Evolutionary conservation across 2,113 vertebrate genomes (phyloP).

Genomic region (Mormyrus lacerda): DNA sequence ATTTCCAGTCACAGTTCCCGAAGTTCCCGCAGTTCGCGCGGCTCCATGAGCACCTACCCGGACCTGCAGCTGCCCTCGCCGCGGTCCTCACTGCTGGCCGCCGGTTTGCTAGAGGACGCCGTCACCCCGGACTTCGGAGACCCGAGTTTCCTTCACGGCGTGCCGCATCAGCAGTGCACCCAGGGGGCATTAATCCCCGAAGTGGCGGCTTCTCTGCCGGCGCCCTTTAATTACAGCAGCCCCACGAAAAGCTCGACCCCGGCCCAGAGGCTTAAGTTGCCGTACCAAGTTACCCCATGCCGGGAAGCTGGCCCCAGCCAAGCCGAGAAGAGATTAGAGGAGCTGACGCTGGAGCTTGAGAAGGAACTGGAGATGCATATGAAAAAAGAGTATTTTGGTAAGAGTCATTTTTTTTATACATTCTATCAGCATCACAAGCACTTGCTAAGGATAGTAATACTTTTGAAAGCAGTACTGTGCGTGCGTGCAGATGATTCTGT

Average conservation of each 20-base stretch:
- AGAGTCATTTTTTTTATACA: constrained; percentile 39
- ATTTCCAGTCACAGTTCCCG: constrained; percentile 84
- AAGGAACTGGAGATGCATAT: constrained; percentile 92
- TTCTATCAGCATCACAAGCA: not conserved
- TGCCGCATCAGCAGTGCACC: constrained; percentile 39
- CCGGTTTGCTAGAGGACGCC: constrained; percentile 61
- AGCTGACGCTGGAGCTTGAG: constrained; percentile 90
- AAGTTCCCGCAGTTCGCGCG: constrained; percentile 74
- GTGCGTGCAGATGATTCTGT: not conserved
- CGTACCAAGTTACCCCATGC: constrained; percentile 78
- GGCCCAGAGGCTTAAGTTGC: constrained; percentile 71
- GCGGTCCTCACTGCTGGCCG: constrained; percentile 68
- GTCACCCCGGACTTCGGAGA: constrained; percentile 63
- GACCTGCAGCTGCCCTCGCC: constrained; percentile 75
- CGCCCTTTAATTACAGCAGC: constrained; percentile 52
- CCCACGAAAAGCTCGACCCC: constrained; percentile 55
- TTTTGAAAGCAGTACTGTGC: not conserved
- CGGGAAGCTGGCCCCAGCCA: constrained; percentile 83
- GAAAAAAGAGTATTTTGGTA: constrained; percentile 96
- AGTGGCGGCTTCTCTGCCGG: constrained; percentile 40
- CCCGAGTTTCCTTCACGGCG: constrained; percentile 56
- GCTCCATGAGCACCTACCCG: constrained; percentile 78
- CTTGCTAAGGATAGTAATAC: not conserved
- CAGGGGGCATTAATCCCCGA: constrained; percentile 41
- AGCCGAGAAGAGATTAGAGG: constrained; percentile 84